Base-by-base conservation (phyloP, 23 tunicate species). In the Clavelina lepadiformis region DNA sequence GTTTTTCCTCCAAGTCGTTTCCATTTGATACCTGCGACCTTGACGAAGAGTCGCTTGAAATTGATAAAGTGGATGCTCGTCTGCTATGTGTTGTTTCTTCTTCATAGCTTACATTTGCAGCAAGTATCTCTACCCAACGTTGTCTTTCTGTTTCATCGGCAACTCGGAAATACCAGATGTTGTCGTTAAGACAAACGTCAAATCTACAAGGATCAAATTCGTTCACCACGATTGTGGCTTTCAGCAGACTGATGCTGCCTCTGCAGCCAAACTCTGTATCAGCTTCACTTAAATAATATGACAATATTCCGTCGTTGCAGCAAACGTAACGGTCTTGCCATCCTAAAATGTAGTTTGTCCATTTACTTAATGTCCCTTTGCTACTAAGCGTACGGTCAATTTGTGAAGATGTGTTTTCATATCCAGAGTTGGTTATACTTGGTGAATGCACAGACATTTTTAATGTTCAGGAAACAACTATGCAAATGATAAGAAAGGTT, bases 291-390 rank as follows among this genome's bases (percentile, higher is more conserved):
- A 83, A 55, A 68, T 82, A 91, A 37, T 91, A 91, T 0, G 78
- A 74, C 54, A 91, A 41, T 18, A 91, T 91, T 1, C 98, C 98
- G 28, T 76, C 70, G 29, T 65, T 62, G 63, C 88, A 81, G 5
- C 70, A 63, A 18, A 91, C 98, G 59, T 75, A 91, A 3, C 84
- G 45, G 46, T 78, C 84, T 58, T 78, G 84, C 98, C 98, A 91
- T 33, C 98, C 98, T 64, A 75, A 82, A 5, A 91, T 82, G 75
- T 91, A 91, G 33, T 91, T 91, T 13, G 98, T 91, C 98, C 98
- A 91, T 58, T 91, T 91, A 35, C 88, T 81, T 35, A 86, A 57
- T 3, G 59, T 63, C 0, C 95, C 95, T 46, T 74, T 67, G 34
- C 67, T 58, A 45, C 67, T 52, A 4, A 76, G 81, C 29, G n/a